phyloP scores from a whole-genome alignment of 2,797 vertebrate genomes.

The Gadopsis marmoratus region DNA sequence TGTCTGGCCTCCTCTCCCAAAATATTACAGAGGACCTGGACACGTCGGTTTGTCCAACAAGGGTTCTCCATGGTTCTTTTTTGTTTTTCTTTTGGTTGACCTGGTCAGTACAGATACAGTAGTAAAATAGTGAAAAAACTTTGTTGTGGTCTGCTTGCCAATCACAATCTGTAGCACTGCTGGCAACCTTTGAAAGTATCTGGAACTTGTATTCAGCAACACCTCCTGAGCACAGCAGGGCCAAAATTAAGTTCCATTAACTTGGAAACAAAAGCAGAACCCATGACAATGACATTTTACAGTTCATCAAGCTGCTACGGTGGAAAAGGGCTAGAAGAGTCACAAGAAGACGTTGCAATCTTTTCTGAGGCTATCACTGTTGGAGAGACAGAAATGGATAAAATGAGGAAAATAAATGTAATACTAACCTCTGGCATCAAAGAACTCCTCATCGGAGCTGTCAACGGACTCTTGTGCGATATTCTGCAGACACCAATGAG shows the following conservation, averaged over 20 bases:
- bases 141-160: neutral
- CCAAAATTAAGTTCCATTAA: neutral
- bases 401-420: conserved; percentile 31
- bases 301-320: neutral
- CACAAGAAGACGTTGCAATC: neutral
- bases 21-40: neutral
- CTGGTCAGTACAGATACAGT: neutral
- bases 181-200: neutral
- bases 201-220: neutral
- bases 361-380: neutral
- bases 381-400: neutral
- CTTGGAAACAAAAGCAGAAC: neutral
- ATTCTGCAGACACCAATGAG: conserved; percentile 91
- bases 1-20: conserved; percentile 3
- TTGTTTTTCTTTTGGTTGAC: neutral
- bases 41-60: neutral
- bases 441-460: conserved; percentile 99
- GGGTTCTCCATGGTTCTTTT: neutral
- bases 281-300: neutral
- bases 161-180: neutral
- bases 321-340: neutral
- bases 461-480: conserved; percentile 93
- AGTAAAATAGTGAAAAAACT: neutral
- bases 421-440: conserved; percentile 95
- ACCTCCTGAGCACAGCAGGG: neutral